phyloP scores from a whole-genome alignment of 1,140 invertebrate species.

The Subanguina moxae region DNA sequence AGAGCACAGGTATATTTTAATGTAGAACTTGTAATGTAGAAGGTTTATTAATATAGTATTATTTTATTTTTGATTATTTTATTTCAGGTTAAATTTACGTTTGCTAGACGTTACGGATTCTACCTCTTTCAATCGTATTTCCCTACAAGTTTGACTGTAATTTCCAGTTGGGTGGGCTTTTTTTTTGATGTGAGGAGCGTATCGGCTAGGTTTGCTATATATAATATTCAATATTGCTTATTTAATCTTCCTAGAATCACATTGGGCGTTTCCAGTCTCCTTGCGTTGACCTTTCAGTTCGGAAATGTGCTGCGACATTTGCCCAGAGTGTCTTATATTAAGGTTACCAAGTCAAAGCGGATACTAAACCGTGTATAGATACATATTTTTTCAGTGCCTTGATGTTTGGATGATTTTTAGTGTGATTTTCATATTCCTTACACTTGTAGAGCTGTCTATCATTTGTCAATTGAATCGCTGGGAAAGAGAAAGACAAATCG shows the following conservation, averaged over 20 bases:
- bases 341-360: constrained; percentile 16
- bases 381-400: constrained; percentile 43
- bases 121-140: constrained; percentile 59
- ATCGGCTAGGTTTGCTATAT: constrained; percentile 45
- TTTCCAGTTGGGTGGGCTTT: constrained; percentile 57
- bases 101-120: constrained; percentile 58
- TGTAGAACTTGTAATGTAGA: background rate
- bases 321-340: constrained; percentile 57
- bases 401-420: constrained; percentile 59
- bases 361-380: constrained; percentile 17
- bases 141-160: constrained; percentile 57
- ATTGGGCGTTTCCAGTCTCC: constrained; percentile 51
- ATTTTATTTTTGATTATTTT: background rate
- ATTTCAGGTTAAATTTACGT: constrained; percentile 58
- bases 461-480: constrained; percentile 54
- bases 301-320: constrained; percentile 55
- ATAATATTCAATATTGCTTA: background rate
- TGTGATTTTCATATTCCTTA: constrained; percentile 52
- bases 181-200: constrained; percentile 58
- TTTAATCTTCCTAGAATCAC: constrained; percentile 46
- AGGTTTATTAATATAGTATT: constrained; percentile 1
- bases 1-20: background rate
- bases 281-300: constrained; percentile 58
- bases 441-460: constrained; percentile 57
- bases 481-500: constrained; percentile 57